Conservation (phyloP, 2,888 invertebrate genomes). For the Chrysomela aeneicollis region DNA sequence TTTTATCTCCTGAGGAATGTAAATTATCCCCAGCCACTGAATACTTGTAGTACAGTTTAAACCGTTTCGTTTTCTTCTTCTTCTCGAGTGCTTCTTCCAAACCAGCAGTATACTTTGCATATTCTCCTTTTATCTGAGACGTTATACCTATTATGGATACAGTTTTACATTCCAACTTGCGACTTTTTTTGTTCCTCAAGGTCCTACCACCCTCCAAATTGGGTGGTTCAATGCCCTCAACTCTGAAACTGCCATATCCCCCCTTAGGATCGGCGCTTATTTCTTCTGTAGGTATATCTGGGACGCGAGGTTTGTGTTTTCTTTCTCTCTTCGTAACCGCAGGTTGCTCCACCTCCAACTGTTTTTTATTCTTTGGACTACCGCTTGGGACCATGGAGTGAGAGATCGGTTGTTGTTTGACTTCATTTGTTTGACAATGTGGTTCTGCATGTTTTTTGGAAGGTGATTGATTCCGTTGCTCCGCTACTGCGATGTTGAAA, state of each 20-base stretch:
- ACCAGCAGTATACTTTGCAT: neutral
- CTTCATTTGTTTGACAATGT: neutral
- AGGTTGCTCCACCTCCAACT: neutral
- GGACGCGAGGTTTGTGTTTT: neutral
- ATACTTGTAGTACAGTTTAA: slow-evolving; percentile 45
- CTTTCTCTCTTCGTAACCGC: neutral
- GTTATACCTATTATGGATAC: slow-evolving; percentile 43
- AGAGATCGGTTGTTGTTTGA: neutral
- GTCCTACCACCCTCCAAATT: slow-evolving; percentile 28
- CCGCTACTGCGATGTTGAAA: too few relatives aligned
- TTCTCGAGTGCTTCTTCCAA: slow-evolving; percentile 37
- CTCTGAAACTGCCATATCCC: slow-evolving; percentile 27
- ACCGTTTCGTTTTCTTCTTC: slow-evolving; percentile 39
- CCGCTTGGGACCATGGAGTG: neutral
- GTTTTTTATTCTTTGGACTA: neutral
- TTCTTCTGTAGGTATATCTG: neutral
- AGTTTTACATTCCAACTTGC: slow-evolving; percentile 42
- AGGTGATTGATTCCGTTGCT: neutral
- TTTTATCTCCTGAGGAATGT: slow-evolving; percentile 34
- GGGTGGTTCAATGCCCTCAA: slow-evolving; percentile 42
- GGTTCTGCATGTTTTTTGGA: neutral
- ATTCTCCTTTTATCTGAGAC: slow-evolving; percentile 29
- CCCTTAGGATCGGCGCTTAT: neutral
- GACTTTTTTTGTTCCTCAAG: slow-evolving; percentile 10
- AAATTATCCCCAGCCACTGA: slow-evolving; percentile 26